Evolutionary conservation across 2,797 vertebrate genomes (phyloP).

Genomic region (Aplochiton taeniatus): DNA sequence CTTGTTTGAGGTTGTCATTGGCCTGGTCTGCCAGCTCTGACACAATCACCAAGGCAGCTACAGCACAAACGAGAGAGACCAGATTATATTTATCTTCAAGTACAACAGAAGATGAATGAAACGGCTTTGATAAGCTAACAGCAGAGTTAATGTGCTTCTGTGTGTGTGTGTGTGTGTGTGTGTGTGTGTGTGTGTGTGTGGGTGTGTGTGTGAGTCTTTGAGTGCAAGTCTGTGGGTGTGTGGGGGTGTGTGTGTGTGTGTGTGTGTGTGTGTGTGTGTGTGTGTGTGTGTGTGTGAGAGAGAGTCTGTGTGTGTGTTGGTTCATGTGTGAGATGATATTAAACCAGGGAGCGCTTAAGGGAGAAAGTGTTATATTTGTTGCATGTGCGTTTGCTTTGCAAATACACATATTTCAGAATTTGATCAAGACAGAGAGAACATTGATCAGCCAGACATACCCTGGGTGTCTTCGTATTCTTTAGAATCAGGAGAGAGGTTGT

Average conservation of each 20-base stretch:
- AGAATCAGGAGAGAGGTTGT: slow-evolving; percentile 95
- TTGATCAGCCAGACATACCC: slow-evolving; percentile 72
- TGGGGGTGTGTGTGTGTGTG: not conserved
- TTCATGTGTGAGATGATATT: not conserved
- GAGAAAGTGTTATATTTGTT: not conserved
- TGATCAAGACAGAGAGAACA: not conserved
- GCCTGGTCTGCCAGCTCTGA: slow-evolving; percentile 89
- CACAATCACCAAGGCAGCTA: slow-evolving; percentile 89
- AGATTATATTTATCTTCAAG: too few relatives aligned
- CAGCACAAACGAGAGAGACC: slow-evolving; percentile 31
- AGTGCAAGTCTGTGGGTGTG: not conserved
- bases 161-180: slow-evolving; percentile 14
- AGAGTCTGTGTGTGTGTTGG: slow-evolving; percentile 4
- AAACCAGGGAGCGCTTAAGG: not conserved
- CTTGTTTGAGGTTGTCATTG: slow-evolving; percentile 91
- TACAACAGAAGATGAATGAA: too few relatives aligned
- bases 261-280: not conserved
- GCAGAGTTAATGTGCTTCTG: slow-evolving; percentile 28
- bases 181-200: slow-evolving; percentile 29
- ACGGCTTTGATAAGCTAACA: not conserved
- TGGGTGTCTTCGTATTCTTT: slow-evolving; percentile 93
- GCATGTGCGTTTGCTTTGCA: not conserved
- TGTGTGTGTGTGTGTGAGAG: not conserved
- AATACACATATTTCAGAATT: not conserved
- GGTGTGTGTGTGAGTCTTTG: slow-evolving; percentile 3